Base-by-base conservation (phyloP, 2,888 invertebrate genomes). In the Acrobasis suavella region DNA sequence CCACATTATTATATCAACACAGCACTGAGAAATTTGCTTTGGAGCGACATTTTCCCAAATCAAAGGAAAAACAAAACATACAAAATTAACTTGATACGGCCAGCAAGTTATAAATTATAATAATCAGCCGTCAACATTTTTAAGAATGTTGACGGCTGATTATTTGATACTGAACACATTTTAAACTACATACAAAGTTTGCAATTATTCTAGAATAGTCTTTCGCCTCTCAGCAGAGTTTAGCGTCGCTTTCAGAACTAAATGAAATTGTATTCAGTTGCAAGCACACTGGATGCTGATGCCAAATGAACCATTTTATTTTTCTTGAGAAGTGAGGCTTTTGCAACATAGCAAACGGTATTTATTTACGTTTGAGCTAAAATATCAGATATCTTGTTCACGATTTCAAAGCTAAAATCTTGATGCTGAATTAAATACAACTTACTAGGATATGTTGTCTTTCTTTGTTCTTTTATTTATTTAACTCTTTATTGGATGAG, bases 231-330 rank as follows among this genome's bases (percentile, higher is more conserved):
- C 32, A 10, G 16, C 9, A 12, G 9, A 17, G 17, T 50, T 50
- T 50, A 50, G n/a, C 50, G 1, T 15, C 56, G 56, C 39, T 55
- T 55, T 16, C 9, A 50, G 16, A 55, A 10, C 39, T 58, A 56
- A 58, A 58, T 58, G 17, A 58, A 32, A 49, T 58, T 46, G 58
- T 58, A 49, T 58, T 58, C 58, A 22, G 46, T 58, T 22, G 46
- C 17, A 58, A 15, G n/a, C 22, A 49, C 46, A 49, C 58, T 22
- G 58, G 17, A 49, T 58, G n/a, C 58, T 54, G 38, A 54, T 38
- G 54, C 54, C 32, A 54, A 54, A 54, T 38, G 54, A 54, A 54
- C 54, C 54, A 37, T 54, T 38, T 38, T 38, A 54, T 54, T 38
- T 54, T 54, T 32, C 32, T 54, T 54, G 54, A 54, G 15, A 38